Evolutionary conservation across 2,797 vertebrate species (phyloP).

Genomic region (Takifugu ocellatus): DNA sequence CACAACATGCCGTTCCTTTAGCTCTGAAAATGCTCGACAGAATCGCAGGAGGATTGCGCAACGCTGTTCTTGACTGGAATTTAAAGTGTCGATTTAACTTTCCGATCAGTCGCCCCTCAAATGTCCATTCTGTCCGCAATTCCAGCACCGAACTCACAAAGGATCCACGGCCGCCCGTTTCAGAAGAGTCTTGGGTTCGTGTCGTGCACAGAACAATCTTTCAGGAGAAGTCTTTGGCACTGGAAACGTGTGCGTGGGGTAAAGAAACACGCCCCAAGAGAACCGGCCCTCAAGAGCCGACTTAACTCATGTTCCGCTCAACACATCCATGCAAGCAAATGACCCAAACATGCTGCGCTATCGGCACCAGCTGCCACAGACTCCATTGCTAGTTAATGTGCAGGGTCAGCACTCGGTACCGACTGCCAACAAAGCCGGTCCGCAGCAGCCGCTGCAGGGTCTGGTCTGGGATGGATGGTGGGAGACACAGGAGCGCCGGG

Average conservation of each 20-base stretch:
- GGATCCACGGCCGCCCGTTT: neutral
- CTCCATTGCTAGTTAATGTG: conserved; percentile 54
- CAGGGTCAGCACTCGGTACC: conserved; percentile 66
- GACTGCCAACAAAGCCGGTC: conserved; percentile 58
- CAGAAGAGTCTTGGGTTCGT: conserved; percentile 7
- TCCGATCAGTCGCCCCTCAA: conserved; percentile 2
- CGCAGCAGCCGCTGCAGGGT: conserved; percentile 59
- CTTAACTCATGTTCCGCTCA: conserved; percentile 10
- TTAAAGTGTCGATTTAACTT: conserved; percentile 12
- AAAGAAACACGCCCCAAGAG: neutral
- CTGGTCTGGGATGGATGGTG: conserved; percentile 20
- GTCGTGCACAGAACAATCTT: neutral
- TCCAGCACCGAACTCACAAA: neutral
- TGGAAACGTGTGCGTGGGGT: conserved; percentile 3
- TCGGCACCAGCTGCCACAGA: conserved; percentile 39
- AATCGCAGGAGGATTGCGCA: neutral
- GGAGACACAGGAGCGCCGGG: conserved; percentile 7
- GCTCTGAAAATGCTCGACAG: conserved; percentile 17
- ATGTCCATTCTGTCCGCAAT: conserved; percentile 6
- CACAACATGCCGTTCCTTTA: neutral
- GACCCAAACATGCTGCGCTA: conserved; percentile 44
- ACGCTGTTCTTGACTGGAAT: conserved; percentile 1
- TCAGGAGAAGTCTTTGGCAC: neutral
- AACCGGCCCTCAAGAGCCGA: conserved; percentile 7
- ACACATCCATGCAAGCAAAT: conserved; percentile 38